Evolutionary conservation across 2,888 invertebrate genomes (phyloP).

Genomic region (Conus canariensis): DNA sequence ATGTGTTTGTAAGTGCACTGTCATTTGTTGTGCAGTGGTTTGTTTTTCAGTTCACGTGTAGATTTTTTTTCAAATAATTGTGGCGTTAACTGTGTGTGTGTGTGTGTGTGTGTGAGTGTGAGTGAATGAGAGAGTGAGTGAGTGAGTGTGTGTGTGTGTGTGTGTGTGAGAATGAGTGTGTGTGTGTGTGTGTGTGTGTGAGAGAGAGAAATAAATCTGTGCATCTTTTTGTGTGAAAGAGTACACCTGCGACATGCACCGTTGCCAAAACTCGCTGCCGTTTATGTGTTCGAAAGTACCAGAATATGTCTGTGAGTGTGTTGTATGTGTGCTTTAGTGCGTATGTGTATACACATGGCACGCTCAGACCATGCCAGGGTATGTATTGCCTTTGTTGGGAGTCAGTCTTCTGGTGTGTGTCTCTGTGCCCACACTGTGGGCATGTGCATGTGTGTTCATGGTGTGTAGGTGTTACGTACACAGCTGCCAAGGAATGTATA

Average conservation of each 20-base stretch:
- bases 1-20: not conserved
- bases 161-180: not conserved
- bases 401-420: not conserved
- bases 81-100: not conserved
- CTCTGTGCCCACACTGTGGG: not conserved
- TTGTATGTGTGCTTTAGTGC: too few species aligned
- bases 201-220: too few species aligned
- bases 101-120: constrained; percentile 9
- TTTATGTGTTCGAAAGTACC: too few species aligned
- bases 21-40: not conserved
- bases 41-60: too few species aligned
- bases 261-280: too few species aligned
- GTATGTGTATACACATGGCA: not conserved
- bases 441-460: not conserved
- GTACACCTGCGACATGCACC: too few species aligned
- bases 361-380: too few species aligned
- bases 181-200: not conserved
- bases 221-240: too few species aligned
- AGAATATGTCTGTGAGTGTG: too few species aligned
- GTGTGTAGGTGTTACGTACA: not conserved
- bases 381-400: not conserved
- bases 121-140: not conserved
- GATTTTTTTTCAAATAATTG: too few species aligned
- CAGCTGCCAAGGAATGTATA: too few species aligned
- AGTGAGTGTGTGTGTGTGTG: not conserved